Percentiles rank a stretch among this genome's conserved stretches.
These are phyloP conservation scores for Microctenopoma stevenorrisi DNA, from an alignment of 2,797 vertebrate species.

Conservation along the genomic window DNA sequence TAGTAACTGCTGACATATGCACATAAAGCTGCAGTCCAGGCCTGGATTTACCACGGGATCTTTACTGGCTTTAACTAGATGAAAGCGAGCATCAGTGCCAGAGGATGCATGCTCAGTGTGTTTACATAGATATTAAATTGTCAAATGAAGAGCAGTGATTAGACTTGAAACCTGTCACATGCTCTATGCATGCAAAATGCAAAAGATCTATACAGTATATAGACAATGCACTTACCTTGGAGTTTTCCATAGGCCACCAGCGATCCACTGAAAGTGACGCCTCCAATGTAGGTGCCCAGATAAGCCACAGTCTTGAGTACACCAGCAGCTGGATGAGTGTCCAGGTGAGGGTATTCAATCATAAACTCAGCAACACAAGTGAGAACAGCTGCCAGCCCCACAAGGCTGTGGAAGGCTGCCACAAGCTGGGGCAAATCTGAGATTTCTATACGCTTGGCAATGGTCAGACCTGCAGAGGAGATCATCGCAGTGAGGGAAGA, in stretches of 20 bases:
- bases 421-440: constrained; percentile 86
- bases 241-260: constrained; percentile 84
- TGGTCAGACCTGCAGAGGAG: constrained; percentile 79
- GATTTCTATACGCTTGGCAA: constrained; percentile 87
- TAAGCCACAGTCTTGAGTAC: constrained; percentile 81
- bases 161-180: constrained; percentile 3
- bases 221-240: constrained; percentile 66
- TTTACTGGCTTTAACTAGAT: constrained; percentile 52
- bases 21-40: constrained; percentile 15
- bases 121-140: constrained; percentile 36
- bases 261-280: constrained; percentile 84
- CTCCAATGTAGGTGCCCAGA: constrained; percentile 83
- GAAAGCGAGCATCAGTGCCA: constrained; percentile 62
- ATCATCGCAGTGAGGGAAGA: not conserved
- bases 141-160: constrained; percentile 31
- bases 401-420: constrained; percentile 87
- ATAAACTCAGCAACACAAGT: constrained; percentile 79
- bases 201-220: not conserved
- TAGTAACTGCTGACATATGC: constrained; percentile 34
- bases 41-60: constrained; percentile 61
- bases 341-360: constrained; percentile 85
- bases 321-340: constrained; percentile 76
- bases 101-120: constrained; percentile 29
- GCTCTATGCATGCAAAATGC: not conserved
- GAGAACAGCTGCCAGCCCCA: constrained; percentile 83